Percentiles rank a stretch among this genome's conserved stretches.
phyloP scores from a whole-genome alignment of 2,797 vertebrate genomes.

The Lindbergichthys nudifrons region DNA sequence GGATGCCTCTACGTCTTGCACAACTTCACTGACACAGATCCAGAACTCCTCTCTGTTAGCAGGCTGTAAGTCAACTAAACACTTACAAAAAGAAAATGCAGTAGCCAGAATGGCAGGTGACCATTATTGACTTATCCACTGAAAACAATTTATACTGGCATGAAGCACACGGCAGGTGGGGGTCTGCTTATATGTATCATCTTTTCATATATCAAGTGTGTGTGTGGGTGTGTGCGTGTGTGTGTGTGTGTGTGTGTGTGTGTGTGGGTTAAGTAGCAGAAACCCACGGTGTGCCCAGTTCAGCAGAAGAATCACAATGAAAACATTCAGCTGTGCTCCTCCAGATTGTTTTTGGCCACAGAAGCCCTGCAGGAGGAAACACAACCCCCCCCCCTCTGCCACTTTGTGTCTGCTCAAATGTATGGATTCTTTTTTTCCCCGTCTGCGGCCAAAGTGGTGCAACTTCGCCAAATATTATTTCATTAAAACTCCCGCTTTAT shows the following conservation, averaged over 20 bases:
- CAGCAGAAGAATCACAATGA: slow-evolving; percentile 85
- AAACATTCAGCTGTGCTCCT: slow-evolving; percentile 84
- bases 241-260: slow-evolving; percentile 44
- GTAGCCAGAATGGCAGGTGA: slow-evolving; percentile 10
- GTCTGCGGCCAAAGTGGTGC: slow-evolving; percentile 60
- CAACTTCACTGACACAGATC: background rate
- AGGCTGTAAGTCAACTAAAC: background rate
- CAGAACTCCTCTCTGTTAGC: background rate
- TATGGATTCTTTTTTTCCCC: slow-evolving; percentile 70
- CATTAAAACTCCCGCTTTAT: slow-evolving; percentile 69
- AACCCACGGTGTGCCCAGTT: slow-evolving; percentile 77
- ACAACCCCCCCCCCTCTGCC: slow-evolving; percentile 82
- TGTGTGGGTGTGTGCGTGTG: slow-evolving; percentile 33
- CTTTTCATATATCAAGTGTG: slow-evolving; percentile 48
- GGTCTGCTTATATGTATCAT: slow-evolving; percentile 42
- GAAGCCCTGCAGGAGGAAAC: slow-evolving; percentile 80
- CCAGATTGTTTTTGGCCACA: slow-evolving; percentile 85
- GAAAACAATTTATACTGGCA: slow-evolving; percentile 41
- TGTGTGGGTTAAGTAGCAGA: slow-evolving; percentile 55
- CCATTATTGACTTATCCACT: slow-evolving; percentile 38
- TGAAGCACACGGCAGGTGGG: slow-evolving; percentile 35
- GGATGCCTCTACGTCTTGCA: too few species aligned
- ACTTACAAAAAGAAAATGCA: background rate
- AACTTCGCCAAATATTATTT: slow-evolving; percentile 71
- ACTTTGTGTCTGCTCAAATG: slow-evolving; percentile 78